These are phyloP conservation scores for Trinorchestia longiramus DNA, from an alignment of 1,140 invertebrate genomes.

Conservation along the genomic window DNA sequence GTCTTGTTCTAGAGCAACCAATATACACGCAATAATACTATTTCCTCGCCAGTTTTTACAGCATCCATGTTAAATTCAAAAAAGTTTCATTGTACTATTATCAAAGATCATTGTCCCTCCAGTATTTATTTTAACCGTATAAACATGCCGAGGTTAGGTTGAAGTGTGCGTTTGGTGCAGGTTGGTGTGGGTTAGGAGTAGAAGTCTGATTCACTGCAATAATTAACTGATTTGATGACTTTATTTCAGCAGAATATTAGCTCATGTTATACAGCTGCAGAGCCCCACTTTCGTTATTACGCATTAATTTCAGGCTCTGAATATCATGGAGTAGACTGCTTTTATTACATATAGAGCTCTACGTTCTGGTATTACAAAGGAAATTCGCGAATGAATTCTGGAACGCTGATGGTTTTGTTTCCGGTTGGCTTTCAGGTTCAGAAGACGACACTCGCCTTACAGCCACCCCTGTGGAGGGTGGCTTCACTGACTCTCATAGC, in stretches of 20 bases:
- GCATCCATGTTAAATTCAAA: not conserved
- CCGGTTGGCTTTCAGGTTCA: not conserved
- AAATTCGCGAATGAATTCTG: not conserved
- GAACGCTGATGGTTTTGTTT: not conserved
- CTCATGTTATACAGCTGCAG: not conserved
- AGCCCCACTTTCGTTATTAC: not conserved
- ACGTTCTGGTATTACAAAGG: not conserved
- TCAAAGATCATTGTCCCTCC: no score
- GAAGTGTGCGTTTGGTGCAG: no score
- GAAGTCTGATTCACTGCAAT: not conserved
- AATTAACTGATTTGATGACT: not conserved
- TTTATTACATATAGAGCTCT: not conserved
- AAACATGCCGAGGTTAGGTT: no score
- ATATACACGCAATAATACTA: not conserved
- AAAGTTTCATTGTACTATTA: no score
- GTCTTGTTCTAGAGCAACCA: not conserved
- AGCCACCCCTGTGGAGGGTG: constrained; percentile 18
- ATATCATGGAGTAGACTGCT: not conserved
- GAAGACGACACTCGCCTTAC: constrained; percentile 22
- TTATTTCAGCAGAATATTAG: not conserved
- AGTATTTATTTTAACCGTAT: no score
- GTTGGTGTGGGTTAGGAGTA: not conserved
- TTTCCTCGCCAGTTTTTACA: not conserved
- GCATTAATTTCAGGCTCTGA: not conserved
- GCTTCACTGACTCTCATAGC: constrained; percentile 14